phyloP scores from a whole-genome alignment of 1,140 invertebrate species.

The Goniozus legneri region DNA sequence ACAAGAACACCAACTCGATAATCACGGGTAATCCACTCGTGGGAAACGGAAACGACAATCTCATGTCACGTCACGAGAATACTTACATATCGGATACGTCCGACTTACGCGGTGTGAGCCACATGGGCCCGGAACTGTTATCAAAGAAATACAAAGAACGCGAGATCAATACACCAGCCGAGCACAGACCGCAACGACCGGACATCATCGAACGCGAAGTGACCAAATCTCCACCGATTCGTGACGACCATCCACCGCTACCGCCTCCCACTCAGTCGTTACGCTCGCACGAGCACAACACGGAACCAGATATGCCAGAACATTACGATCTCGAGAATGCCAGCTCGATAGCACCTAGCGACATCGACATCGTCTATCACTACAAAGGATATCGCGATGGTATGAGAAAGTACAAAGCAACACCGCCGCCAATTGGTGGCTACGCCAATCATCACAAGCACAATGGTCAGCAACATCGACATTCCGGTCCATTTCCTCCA shows the following conservation, averaged over 20 bases:
- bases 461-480: conserved; percentile 67
- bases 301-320: conserved; percentile 80
- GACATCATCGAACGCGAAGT: conserved; percentile 92
- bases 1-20: conserved; percentile 46
- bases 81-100: conserved; percentile 49
- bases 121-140: conserved; percentile 74
- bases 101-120: conserved; percentile 60
- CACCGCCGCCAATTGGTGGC: conserved; percentile 66
- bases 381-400: conserved; percentile 91
- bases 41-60: conserved; percentile 31
- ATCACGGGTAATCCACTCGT: conserved; percentile 42
- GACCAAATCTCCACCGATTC: conserved; percentile 70
- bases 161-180: conserved; percentile 63
- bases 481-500: conserved; percentile 66
- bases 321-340: conserved; percentile 97
- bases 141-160: conserved; percentile 86
- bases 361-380: conserved; percentile 95
- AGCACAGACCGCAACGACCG: conserved; percentile 73
- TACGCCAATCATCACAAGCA: conserved; percentile 74
- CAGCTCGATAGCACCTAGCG: conserved; percentile 93
- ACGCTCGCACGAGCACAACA: conserved; percentile 65
- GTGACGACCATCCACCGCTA: conserved; percentile 73
- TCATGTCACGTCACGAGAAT: conserved; percentile 49
- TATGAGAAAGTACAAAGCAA: conserved; percentile 81
- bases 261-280: conserved; percentile 62